Conservation (phyloP, 2,888 invertebrate genomes). For the Steinernema scapterisci region DNA sequence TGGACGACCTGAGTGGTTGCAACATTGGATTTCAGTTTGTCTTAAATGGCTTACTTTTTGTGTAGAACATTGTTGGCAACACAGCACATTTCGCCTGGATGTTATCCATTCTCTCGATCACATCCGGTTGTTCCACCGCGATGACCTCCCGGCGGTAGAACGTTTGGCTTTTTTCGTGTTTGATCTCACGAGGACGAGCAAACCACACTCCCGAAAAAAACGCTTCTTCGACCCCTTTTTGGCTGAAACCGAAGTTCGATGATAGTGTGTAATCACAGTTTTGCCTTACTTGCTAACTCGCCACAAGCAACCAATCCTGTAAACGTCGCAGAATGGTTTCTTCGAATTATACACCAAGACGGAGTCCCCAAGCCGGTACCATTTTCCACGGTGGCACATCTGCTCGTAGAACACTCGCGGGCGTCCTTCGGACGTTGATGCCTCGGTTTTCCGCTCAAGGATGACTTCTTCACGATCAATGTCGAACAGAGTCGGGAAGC, state of each 20-base stretch:
- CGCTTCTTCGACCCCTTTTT: constrained; percentile 18
- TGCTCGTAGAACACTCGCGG: constrained; percentile 84
- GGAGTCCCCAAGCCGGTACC: constrained; percentile 77
- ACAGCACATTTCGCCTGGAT: constrained; percentile 90
- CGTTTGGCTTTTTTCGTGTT: constrained; percentile 73
- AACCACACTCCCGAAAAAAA: constrained; percentile 89
- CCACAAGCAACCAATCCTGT: constrained; percentile 93
- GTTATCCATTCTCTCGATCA: constrained; percentile 85
- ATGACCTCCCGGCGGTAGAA: constrained; percentile 89
- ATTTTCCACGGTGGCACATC: constrained; percentile 74
- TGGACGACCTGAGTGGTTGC: constrained; percentile 76
- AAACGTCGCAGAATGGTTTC: constrained; percentile 85
- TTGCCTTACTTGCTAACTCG: constrained; percentile 80
- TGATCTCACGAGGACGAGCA: constrained; percentile 84
- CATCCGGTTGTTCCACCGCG: constrained; percentile 73
- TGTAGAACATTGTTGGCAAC: constrained; percentile 74
- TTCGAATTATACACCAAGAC: constrained; percentile 87
- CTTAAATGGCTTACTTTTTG: background rate
- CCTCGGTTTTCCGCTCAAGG: constrained; percentile 19
- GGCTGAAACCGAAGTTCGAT: constrained; percentile 30
- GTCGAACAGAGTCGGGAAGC: constrained; percentile 33
- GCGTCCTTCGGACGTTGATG: constrained; percentile 45
- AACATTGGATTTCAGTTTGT: no score
- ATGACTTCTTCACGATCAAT: constrained; percentile 44
- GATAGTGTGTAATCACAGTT: background rate